Evolutionary conservation across 2,888 invertebrate genomes (phyloP), one percentile per base, ranked within the genome.

Genomic region (Drosophila kambysellisi): DNA sequence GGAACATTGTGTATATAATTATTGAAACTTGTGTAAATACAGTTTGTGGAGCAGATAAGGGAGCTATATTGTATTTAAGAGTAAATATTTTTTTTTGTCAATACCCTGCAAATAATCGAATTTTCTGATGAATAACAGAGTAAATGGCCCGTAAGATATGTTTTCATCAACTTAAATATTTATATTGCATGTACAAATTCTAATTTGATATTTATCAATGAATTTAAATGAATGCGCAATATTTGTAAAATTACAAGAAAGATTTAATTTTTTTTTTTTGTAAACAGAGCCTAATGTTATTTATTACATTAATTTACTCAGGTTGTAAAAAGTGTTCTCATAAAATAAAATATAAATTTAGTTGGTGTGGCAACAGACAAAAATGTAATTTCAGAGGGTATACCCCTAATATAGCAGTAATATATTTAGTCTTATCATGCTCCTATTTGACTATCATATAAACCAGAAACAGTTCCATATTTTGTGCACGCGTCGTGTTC

Each of bases 401-500:
- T 65, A 4, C 12, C 17, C 9, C 1, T 4, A 12, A n/a, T 25
- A 6, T 12, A 5, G 9, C 20, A 33, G 25, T 46, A 4, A 4
- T 7, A 29, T 9, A 17, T 57, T 12, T 15, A 51, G 41, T 32
- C 62, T 79, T 79, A 76, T 76, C 67, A 32, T 67, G 74, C 63
- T 64, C 59, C 25, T 64, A 65, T 76, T 76, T 63, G 43, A 11
- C 59, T 60, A 51, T 25, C 67, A 72, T 62, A 65, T 51, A 71
- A 67, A 61, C 58, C 66, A 53, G 63, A 78, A 73, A 66, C 65
- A 63, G 67, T 70, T 70, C 63, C 68, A 54, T 52, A 32, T 53
- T 58, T 60, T 67, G 70, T 78, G 69, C 62, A 78, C 69, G 63
- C 61, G 57, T 78, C 58, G 68, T 63, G 32, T 30, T 58, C 53